These are phyloP conservation scores for Hedychridium roseum DNA, from an alignment of 2,888 invertebrate genomes.

Conservation along the genomic window DNA sequence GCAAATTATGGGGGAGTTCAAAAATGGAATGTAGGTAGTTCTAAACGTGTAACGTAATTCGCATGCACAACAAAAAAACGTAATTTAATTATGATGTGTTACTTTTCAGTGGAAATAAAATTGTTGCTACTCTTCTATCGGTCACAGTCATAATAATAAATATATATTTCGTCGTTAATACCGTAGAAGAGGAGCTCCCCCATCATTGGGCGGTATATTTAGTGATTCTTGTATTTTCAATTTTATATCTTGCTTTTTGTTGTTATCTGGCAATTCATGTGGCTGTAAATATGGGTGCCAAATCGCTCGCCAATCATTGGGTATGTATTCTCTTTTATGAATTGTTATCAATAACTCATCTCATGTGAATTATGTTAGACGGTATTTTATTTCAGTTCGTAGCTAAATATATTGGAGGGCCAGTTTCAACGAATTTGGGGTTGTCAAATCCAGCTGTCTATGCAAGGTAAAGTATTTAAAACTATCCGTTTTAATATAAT, in stretches of 20 bases:
- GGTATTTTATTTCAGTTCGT: conserved; percentile 64
- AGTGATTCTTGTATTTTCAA: conserved; percentile 67
- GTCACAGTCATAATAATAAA: conserved; percentile 80
- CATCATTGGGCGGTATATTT: conserved; percentile 63
- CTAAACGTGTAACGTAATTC: neutral
- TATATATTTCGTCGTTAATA: conserved; percentile 77
- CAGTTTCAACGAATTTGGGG: conserved; percentile 66
- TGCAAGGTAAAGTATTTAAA: conserved; percentile 66
- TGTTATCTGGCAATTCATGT: conserved; percentile 79
- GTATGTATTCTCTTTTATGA: conserved; percentile 55
- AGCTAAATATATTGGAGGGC: conserved; percentile 68
- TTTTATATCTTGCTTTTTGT: conserved; percentile 77
- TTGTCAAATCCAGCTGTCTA: conserved; percentile 68
- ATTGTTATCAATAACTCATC: neutral
- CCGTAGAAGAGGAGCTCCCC: conserved; percentile 66
- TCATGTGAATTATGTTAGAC: no score
- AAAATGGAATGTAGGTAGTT: conserved; percentile 75
- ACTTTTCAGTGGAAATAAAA: conserved; percentile 73
- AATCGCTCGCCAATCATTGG: conserved; percentile 65
- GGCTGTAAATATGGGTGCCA: conserved; percentile 73
- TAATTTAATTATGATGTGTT: no score
- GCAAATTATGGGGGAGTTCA: conserved; percentile 85
- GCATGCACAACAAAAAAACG: no score
- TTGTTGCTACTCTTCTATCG: conserved; percentile 73
- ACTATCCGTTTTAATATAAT: conserved; percentile 4